Evolutionary conservation across 2,797 vertebrate species (phyloP), one percentile per base, ranked within the genome.

Genomic region (Cyclura pinguis): DNA sequence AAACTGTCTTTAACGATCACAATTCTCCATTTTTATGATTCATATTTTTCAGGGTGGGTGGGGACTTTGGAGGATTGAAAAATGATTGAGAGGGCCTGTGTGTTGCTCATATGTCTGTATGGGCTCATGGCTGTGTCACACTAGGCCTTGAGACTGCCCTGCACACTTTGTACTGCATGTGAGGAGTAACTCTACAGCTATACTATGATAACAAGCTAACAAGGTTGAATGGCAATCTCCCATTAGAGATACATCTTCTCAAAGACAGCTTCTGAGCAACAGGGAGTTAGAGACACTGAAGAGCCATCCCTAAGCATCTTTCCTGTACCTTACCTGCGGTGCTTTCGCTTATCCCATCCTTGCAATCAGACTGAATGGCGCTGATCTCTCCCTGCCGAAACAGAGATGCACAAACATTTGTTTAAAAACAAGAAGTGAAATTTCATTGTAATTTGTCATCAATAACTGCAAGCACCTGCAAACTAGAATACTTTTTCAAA

Each of bases 371-470:
- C 27, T 87, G 95, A 80, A 96, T 94, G 24, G 96, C 96, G 90
- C 94, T 95, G 92, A 96, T 96, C 90, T 98, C 97, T 89, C 97
- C 97, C 96, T 98, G 96, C 69, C 84, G 90, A 95, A 89, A 97
- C 35, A 96, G 6, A 93, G 93, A 96, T 20, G 89, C 87, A 86
- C 18, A 87, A 87, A 38, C 7, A 38, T 57, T 47, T 78, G 59
- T n/a, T 91, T 69, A 69, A 18, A 62, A 38, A 81, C 55, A 47
- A 52, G 42, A 74, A 32, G 6, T 4, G 13, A 78, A 81, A 73
- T n/a, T 35, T 24, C 9, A 29, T 38, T 12, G 0, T 16, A 27
- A 57, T 3, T 57, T n/a, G 13, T n/a, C 29, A 86, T 6, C n/a
- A 69, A 55, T 18, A 80, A 69, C 13, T 8, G 22, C 80, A 64